Percentiles rank a stretch among this genome's conserved stretches.
These are phyloP conservation scores for Delphinapterus leucas DNA, from an alignment of 2,113 vertebrate species.

Conservation along the genomic window DNA sequence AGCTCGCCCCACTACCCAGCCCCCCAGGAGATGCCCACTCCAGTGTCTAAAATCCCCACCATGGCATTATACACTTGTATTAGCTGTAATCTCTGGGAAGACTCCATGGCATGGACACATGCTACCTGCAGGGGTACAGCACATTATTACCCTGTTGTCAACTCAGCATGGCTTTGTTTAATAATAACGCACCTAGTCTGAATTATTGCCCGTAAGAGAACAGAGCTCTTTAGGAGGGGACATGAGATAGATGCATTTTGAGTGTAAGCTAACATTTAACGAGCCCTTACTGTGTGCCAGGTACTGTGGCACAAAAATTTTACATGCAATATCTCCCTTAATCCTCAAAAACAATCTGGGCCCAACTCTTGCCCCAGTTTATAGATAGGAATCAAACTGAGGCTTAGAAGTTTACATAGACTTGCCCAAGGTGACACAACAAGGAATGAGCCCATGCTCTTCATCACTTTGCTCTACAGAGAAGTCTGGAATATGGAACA, in stretches of 20 bases:
- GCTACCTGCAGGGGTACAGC: not conserved
- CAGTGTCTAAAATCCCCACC: not conserved
- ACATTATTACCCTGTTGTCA: not conserved
- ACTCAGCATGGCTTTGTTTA: not conserved
- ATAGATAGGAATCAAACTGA: not conserved
- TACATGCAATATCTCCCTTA: not conserved
- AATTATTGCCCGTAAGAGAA: not conserved
- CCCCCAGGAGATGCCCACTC: not conserved
- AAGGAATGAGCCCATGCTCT: not conserved
- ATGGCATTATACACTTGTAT: not conserved
- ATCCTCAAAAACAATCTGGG: not conserved
- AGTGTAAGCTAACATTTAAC: not conserved
- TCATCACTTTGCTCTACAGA: not conserved
- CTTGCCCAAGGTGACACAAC: not conserved
- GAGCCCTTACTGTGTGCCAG: not conserved
- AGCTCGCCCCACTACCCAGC: not conserved
- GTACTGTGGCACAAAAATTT: not conserved
- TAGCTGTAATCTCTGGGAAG: conserved; percentile 10
- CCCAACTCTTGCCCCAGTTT: not conserved
- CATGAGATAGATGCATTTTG: not conserved
- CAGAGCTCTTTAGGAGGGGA: not conserved
- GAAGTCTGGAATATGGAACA: not conserved
- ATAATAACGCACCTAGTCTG: not conserved
- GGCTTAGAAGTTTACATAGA: not conserved
- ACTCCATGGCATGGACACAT: not conserved